A percentile compares a stretch with the other conserved stretches of the same genome.
These are phyloP conservation scores for Nixonia krombeini DNA, from an alignment of 1,140 invertebrate genomes.

Conservation along the genomic window DNA sequence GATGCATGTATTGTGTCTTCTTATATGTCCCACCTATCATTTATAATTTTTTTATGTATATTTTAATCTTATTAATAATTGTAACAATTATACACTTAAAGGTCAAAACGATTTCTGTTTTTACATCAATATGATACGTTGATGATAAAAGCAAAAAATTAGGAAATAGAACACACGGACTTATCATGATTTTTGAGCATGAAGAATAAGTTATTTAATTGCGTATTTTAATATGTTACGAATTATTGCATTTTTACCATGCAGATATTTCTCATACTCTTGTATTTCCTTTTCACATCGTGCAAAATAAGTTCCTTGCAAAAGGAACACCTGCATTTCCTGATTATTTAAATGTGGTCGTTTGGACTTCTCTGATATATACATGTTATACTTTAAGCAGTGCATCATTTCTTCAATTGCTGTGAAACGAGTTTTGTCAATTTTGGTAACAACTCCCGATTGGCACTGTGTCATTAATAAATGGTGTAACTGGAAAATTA, in stretches of 20 bases:
- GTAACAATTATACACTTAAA: no score
- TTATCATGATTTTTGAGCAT: no score
- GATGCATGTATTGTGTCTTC: no score
- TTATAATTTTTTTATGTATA: no score
- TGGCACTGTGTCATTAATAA: conserved; percentile 42
- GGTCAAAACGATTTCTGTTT: no score
- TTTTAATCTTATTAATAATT: no score
- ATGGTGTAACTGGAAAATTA: conserved; percentile 49
- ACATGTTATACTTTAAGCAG: conserved; percentile 43
- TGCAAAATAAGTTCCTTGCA: conserved; percentile 29
- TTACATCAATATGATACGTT: no score
- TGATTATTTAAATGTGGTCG: conserved; percentile 1
- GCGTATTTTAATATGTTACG: conserved; percentile 12
- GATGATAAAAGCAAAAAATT: no score
- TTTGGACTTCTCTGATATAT: background rate
- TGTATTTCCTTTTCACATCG: conserved; percentile 41
- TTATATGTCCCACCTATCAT: no score
- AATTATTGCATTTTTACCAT: no score
- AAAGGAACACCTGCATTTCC: conserved; percentile 9
- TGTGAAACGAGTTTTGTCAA: conserved; percentile 43
- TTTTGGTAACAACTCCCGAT: conserved; percentile 52
- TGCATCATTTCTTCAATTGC: conserved; percentile 54
- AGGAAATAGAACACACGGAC: no score
- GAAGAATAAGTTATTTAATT: no score
- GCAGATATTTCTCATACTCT: conserved; percentile 14